Conservation (phyloP, 2,888 invertebrate species). For the Hymenopus coronatus region DNA sequence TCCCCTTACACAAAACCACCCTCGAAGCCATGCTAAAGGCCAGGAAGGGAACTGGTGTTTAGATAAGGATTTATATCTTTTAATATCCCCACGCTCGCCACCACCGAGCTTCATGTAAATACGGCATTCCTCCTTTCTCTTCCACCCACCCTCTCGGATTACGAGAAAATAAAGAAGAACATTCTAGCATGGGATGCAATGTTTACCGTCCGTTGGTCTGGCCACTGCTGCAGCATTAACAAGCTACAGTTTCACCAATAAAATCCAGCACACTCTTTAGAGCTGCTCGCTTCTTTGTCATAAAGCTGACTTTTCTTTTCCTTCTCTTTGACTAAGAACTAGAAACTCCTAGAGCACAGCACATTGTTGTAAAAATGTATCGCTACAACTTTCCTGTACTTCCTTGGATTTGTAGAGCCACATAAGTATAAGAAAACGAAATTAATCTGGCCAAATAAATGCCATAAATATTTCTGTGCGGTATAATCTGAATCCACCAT, state of each 20-base stretch:
- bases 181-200: background rate
- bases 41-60: constrained; percentile 22
- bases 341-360: too few relatives aligned
- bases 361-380: too few relatives aligned
- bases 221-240: background rate
- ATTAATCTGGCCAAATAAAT: too few relatives aligned
- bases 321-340: background rate
- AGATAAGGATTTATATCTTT: constrained; percentile 35
- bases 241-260: background rate
- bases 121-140: constrained; percentile 2
- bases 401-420: too few relatives aligned
- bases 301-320: background rate
- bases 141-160: constrained; percentile 3
- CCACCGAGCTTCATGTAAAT: constrained; percentile 28
- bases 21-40: background rate
- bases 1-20: background rate
- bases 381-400: too few relatives aligned
- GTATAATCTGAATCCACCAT: too few relatives aligned
- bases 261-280: background rate
- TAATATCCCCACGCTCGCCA: constrained; percentile 31
- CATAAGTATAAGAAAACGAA: too few relatives aligned
- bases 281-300: background rate
- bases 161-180: constrained; percentile 16
- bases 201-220: background rate
- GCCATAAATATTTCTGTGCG: too few relatives aligned